phyloP scores from a whole-genome alignment of 2,113 vertebrate genomes.

The Maylandia zebra region DNA sequence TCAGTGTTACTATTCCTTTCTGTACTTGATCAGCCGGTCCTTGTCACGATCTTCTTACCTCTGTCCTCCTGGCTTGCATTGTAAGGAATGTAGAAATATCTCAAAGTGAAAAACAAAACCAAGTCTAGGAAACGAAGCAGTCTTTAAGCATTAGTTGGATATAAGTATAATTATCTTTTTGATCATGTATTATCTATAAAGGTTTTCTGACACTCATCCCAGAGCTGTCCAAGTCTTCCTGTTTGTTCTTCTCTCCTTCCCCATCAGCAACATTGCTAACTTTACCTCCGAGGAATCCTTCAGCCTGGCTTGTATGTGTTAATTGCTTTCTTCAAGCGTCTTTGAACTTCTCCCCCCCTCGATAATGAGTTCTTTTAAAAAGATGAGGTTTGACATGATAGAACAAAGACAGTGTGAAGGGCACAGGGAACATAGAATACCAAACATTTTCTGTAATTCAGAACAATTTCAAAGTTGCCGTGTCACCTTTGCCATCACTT shows the following conservation, averaged over 20 bases:
- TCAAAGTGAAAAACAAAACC: not conserved
- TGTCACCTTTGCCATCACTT: not conserved
- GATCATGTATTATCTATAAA: not conserved
- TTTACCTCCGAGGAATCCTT: slow-evolving; percentile 24
- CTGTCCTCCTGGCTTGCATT: not conserved
- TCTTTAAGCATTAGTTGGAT: not conserved
- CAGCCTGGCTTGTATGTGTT: slow-evolving; percentile 37
- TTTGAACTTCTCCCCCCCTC: slow-evolving; percentile 48
- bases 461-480: not conserved
- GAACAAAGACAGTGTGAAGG: slow-evolving; percentile 46
- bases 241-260: slow-evolving; percentile 11
- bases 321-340: slow-evolving; percentile 57
- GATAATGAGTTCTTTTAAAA: slow-evolving; percentile 56
- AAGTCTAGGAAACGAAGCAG: not conserved
- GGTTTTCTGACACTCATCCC: not conserved
- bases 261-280: not conserved
- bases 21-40: not conserved
- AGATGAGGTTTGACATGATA: slow-evolving; percentile 51
- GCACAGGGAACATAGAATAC: slow-evolving; percentile 18
- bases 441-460: slow-evolving; percentile 10
- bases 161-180: not conserved
- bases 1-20: not conserved
- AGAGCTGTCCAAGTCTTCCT: not conserved
- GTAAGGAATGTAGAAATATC: not conserved
- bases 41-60: not conserved